Evolutionary conservation across 2,888 invertebrate genomes (phyloP), one percentile per base, ranked within the genome.

Genomic region (Halictus quadricinctus): DNA sequence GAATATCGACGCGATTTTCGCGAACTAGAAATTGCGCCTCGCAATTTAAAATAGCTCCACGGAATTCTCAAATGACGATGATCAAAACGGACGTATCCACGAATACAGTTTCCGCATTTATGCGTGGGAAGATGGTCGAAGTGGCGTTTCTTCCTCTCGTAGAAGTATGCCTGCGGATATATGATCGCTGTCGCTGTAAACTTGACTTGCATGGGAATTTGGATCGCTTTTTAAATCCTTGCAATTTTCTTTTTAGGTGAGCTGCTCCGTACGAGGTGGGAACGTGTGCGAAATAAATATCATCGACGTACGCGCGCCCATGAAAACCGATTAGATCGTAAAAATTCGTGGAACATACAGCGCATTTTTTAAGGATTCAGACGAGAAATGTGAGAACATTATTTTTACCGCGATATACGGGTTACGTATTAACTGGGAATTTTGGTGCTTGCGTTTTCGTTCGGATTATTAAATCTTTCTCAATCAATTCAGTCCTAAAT

Each of bases 311-410:
- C 41, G 69, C 18, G 21, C 21, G n/a, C n/a, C 13, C 70, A 6
- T 43, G n/a, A 43, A 70, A 70, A 70, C n/a, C n/a, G 70, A 70
- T 70, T n/a, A 12, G 70, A 70, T 70, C 70, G 43, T 70, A 41
- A 43, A 70, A 41, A 70, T n/a, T 70, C 12, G n/a, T 43, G 6
- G n/a, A 13, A n/a, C 70, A 43, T 13, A 0, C 36, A 15, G 6
- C n/a, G 18, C 25, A 60, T 64, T 64, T 54, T 29, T 64, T 29
- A 15, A 58, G n/a, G n/a, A 58, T 58, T 58, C n/a, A 2, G n/a
- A 13, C 29, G 2, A 15, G 64, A 64, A 29, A 29, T 29, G 15
- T 15, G 29, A 29, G 29, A 15, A 29, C n/a, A 64, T 15, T 64
- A 25, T 29, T 64, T 64, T 64, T 15, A n/a, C 54, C 10, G 46